Percentiles rank a stretch among this genome's conserved stretches.
phyloP scores from a whole-genome alignment of 2,113 vertebrate genomes.

The Cathartes aura region DNA sequence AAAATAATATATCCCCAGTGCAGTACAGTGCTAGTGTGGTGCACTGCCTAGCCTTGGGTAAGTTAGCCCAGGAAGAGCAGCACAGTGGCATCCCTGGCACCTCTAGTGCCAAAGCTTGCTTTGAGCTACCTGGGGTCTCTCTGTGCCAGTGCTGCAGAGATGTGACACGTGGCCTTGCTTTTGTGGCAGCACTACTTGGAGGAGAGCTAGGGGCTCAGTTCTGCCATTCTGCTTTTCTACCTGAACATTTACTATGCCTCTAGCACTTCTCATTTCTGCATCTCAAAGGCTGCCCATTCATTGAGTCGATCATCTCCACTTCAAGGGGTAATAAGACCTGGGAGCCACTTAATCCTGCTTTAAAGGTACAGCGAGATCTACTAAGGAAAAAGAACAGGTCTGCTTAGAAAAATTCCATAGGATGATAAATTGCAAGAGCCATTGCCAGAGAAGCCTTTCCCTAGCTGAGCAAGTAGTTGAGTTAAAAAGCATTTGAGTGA shows the following conservation, averaged over 20 bases:
- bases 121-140: accelerated
- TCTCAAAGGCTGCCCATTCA: background rate
- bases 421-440: background rate
- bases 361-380: background rate
- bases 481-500: background rate
- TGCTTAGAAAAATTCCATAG: background rate
- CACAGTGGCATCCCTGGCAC: background rate
- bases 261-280: background rate
- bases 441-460: background rate
- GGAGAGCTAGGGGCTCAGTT: background rate
- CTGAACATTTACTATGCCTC: background rate
- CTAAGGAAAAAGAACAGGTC: background rate
- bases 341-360: background rate
- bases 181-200: background rate
- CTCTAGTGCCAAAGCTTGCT: background rate
- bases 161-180: accelerated
- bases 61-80: background rate
- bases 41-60: background rate
- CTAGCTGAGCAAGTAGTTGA: background rate
- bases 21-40: background rate
- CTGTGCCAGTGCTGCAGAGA: background rate
- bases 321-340: background rate
- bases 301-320: background rate
- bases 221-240: background rate
- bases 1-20: background rate